Evolutionary conservation across 2,888 invertebrate genomes (phyloP).

Genomic region (Perizoma affinitatum): DNA sequence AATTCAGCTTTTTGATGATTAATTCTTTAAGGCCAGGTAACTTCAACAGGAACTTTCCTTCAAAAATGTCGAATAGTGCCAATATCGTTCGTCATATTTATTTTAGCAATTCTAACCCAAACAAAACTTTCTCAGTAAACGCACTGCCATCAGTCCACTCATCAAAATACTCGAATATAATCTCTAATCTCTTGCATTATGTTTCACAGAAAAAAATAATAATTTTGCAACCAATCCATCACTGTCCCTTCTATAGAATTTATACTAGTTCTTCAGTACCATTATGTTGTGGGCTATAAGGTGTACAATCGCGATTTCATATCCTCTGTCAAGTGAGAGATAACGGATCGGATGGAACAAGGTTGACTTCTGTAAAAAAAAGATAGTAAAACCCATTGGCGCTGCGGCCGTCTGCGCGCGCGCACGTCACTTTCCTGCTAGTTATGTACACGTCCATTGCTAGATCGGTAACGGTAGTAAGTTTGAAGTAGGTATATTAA

Average conservation of each 20-base stretch:
- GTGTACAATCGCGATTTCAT: slow-evolving; percentile 35
- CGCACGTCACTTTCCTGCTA: slow-evolving; percentile 38
- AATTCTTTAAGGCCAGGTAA: no score
- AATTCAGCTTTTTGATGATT: no score
- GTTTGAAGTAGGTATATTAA: no score
- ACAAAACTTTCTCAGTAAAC: slow-evolving; percentile 27
- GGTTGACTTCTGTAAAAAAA: slow-evolving; percentile 36
- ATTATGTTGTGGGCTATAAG: slow-evolving; percentile 35
- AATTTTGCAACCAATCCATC: slow-evolving; percentile 33
- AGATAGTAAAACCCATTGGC: slow-evolving; percentile 52
- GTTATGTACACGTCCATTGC: background rate
- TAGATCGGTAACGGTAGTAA: no score
- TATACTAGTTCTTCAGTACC: slow-evolving; percentile 11
- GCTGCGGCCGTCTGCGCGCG: slow-evolving; percentile 45
- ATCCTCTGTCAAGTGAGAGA: slow-evolving; percentile 56
- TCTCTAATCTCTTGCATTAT: slow-evolving; percentile 25
- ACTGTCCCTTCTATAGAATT: slow-evolving; percentile 24
- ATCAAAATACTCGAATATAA: slow-evolving; percentile 23
- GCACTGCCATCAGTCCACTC: slow-evolving; percentile 11
- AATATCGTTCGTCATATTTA: slow-evolving; percentile 5
- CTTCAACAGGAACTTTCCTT: no score
- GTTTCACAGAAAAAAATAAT: slow-evolving; percentile 26
- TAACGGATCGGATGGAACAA: slow-evolving; percentile 52
- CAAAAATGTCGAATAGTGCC: no score
- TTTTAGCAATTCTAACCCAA: slow-evolving; percentile 12